Base-by-base conservation (phyloP, 2,888 invertebrate species). In the Sarcophaga carnaria region DNA sequence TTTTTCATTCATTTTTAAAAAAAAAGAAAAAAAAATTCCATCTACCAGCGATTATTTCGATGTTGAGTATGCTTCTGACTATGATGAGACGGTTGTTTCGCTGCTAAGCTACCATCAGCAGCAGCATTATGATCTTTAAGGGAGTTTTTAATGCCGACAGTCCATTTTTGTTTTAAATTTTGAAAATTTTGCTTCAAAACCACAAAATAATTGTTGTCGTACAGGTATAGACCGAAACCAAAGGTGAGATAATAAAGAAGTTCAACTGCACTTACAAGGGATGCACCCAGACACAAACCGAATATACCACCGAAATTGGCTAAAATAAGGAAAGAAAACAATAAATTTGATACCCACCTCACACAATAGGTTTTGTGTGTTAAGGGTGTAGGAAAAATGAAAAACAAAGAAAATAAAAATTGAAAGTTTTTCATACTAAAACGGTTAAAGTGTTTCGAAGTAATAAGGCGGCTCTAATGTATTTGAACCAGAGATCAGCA, bases 291-390 rank as follows among this genome's bases (percentile, higher is more conserved):
- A 84, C 94, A 94, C 2, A 94, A 92, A 3, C 94, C 94, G 74
- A 94, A 93, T 83, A 94, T 93, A 37, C 94, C 94, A 11, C 94
- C 94, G 88, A 94, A 93, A 64, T 93, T 93, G 11, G 94, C 94
- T 94, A 81, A 47, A 89, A 90, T 66, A 60, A 37, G 71, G 12
- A 54, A 45, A 69, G 25, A 72, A 72, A 69, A 17, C 25, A 54
- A 54, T 14, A 54, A 54, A 54, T 54, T 14, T 54, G 10, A 14
- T 54, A 54, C 17, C 14, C 54, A 4, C 17, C 2, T 4, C 37
- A 0, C 14, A 17, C 14, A 54, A 54, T 14, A 17, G 14, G 14
- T 54, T 17, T 12, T 54, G 17, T 54, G 54, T 17, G 4, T 12
- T 54, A 0, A 0, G 54, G 17, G 4, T 14, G 54, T 54, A 54